Evolutionary conservation across 2,113 vertebrate species (phyloP).

Genomic region (Polypterus bichir): DNA sequence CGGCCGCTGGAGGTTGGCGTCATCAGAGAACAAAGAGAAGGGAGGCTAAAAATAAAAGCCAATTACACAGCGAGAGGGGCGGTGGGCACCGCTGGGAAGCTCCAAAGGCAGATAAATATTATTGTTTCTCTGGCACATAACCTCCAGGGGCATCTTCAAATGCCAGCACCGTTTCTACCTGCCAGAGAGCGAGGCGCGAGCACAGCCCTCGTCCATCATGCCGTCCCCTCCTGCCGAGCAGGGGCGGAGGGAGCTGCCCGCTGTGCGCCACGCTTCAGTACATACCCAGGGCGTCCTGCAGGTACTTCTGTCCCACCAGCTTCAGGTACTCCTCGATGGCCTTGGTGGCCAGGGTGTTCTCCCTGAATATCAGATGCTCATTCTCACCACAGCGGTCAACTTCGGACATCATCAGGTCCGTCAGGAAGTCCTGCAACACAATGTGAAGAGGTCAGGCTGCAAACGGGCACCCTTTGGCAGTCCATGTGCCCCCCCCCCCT

Average conservation of each 20-base stretch:
- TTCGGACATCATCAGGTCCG: slow-evolving; percentile 98
- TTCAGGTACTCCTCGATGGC: slow-evolving; percentile 98
- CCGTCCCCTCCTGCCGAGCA: no score
- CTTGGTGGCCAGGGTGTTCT: slow-evolving; percentile 94
- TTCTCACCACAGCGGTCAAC: slow-evolving; percentile 97
- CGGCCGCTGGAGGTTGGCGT: no score
- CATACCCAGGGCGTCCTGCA: slow-evolving; percentile 92
- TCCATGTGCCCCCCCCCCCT: no score
- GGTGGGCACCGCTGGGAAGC: slow-evolving; percentile 2
- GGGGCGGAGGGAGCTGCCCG: no score
- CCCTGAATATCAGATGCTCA: slow-evolving; percentile 96
- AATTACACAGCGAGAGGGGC: slow-evolving; percentile 8
- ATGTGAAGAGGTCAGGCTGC: slow-evolving; percentile 8
- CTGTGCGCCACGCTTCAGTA: slow-evolving; percentile 9
- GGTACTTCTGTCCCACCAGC: slow-evolving; percentile 95
- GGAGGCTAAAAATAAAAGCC: slow-evolving; percentile 13
- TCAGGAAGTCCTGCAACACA: slow-evolving; percentile 83
- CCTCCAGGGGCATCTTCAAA: slow-evolving; percentile 17
- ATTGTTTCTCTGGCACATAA: slow-evolving; percentile 15
- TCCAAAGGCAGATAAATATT: slow-evolving; percentile 12
- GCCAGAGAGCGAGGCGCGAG: no score
- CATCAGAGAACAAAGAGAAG: no score
- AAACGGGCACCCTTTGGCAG: slow-evolving; percentile 20
- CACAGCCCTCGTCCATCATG: no score
- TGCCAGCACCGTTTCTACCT: slow-evolving; percentile 6